Base-by-base conservation (phyloP, 2,113 vertebrate species). In the Centrocercus urophasianus region DNA sequence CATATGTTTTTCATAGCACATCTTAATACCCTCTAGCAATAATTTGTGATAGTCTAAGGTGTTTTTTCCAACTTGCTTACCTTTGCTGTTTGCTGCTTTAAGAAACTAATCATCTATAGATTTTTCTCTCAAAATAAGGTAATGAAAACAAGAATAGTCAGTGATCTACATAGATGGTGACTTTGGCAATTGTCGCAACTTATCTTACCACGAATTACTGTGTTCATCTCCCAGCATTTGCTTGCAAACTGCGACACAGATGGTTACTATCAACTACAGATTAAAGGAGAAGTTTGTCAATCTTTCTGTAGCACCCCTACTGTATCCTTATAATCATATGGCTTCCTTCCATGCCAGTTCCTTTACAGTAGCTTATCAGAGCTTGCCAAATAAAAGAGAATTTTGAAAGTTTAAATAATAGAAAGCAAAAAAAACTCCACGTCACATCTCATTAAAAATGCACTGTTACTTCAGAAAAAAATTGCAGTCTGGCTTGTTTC, bases 61-160 rank as follows among this genome's bases (percentile, higher is more conserved):
- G 2, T 73, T 78, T 77, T 78, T 10, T 83, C 80, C 47, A 88
- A 52, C 22, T 74, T 45, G 57, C 61, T 28, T 48, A 28, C 19
- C 25, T 88, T 64, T 69, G 15, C n/a, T 89, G 3, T 74, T 71
- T 54, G 10, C 52, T 82, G 8, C 15, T 87, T 21, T 54, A 66
- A 50, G 6, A 67, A 42, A 50, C 13, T 93, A 52, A 63, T 42
- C 22, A 36, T 21, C 7, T 84, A 24, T 47, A 72, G 63, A 61
- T 75, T 80, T 91, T 19, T 71, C 32, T 87, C 83, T 83, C 61
- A 74, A 83, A 94, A 66, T 64, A 66, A 71, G 13, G 20, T 57
- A 42, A 56, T 36, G 25, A 77, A 57, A 15, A 40, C 20, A 84
- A 76, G 47, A 86, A 30, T 40, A 43, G 48, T 30, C 54, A 57